Percentiles rank a stretch among this genome's conserved stretches.
Conservation (phyloP, 2,113 vertebrate genomes). For the Labrus mixtus region DNA sequence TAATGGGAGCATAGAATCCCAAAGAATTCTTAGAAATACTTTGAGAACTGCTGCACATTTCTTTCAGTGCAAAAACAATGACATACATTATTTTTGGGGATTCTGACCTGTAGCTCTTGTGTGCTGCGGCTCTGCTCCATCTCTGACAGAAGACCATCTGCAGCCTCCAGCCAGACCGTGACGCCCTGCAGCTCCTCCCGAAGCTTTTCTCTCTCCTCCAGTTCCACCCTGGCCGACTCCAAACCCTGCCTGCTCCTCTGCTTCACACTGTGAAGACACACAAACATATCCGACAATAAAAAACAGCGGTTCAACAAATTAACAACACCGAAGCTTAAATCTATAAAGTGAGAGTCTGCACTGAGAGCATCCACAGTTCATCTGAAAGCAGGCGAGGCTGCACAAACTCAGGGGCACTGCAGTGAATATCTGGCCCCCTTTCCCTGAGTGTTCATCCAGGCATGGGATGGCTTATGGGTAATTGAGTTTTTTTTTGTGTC, state of each 20-base stretch:
- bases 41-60: not conserved
- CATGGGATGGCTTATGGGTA: too few species aligned
- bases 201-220: conserved; percentile 85
- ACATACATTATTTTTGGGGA: not conserved
- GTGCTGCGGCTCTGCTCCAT: conserved; percentile 75
- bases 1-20: not conserved
- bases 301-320: too few species aligned
- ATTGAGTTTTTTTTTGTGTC: too few species aligned
- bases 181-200: conserved; percentile 84
- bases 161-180: conserved; percentile 79
- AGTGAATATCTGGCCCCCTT: too few species aligned
- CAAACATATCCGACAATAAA: not conserved
- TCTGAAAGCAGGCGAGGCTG: too few species aligned
- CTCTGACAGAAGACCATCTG: conserved; percentile 67
- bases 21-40: not conserved
- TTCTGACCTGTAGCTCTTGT: conserved; percentile 82
- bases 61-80: too few species aligned
- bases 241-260: conserved; percentile 82
- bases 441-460: too few species aligned
- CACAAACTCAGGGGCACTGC: too few species aligned
- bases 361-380: too few species aligned
- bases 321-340: too few species aligned
- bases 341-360: too few species aligned
- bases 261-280: conserved; percentile 81
- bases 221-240: conserved; percentile 79